Base-by-base conservation (phyloP, 2,888 invertebrate species). In the Anthoptus insignis region DNA sequence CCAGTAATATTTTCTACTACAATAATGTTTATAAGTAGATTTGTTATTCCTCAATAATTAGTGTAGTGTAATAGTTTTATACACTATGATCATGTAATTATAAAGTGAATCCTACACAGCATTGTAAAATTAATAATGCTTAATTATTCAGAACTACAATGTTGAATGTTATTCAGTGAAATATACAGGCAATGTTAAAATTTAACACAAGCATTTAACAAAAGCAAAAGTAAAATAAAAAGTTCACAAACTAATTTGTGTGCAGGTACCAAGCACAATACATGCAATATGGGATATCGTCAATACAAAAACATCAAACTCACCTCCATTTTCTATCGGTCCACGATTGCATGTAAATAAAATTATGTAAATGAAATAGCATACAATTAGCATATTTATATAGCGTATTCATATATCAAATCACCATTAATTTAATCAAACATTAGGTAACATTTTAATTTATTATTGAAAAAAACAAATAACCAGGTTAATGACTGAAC, bases 251-350 rank as follows among this genome's bases (percentile, higher is more conserved):
- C 8, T 7, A 16, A 39, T 1, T 1, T 11, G 0, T 3, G 8
- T 19, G 47, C n/a, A 3, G n/a, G n/a, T n/a, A 45, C 4, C 8
- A 54, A 53, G 42, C 52, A 42, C 24, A 60, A 53, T 2, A 60
- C 69, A 74, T 75, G 73, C 73, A 70, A 64, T 39, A n/a, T 8
- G n/a, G 7, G n/a, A n/a, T 37, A n/a, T 71, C 70, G 71, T 73
- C 67, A 73, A 70, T 67, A 72, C 21, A 22, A 47, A 68, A 64
- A 66, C 32, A 66, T 64, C 67, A 69, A 74, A 91, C 92, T 91
- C 86, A 92, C 91, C 92, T 84, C 92, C 92, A 67, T 93, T 93
- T 74, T 93, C 92, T 93, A 82, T 82, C 77, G 82, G 69, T 83
- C 86, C 86, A 82, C 80, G 84, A 84, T 87, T 83, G 81, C 91